Evolutionary conservation across 2,113 vertebrate genomes (phyloP), one percentile per base, ranked within the genome.

Genomic region (Clupea harengus): DNA sequence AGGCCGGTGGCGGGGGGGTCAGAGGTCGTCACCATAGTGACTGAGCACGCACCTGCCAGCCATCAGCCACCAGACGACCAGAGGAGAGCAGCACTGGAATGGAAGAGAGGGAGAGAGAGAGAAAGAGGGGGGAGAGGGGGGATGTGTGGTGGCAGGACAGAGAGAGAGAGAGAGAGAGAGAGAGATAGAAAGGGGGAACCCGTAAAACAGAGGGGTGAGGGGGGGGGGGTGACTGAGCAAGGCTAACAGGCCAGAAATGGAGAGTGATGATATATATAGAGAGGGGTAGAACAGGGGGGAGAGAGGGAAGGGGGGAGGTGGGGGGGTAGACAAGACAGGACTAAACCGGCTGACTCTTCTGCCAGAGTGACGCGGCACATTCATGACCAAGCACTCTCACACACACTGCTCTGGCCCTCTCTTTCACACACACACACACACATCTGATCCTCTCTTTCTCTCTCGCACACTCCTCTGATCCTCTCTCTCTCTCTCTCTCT

Each of bases 351-450:
- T 78, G 25, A 2, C 64, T 49, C 39, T 64, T 20, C 20, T 64
- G 22, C 10, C 8, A 67, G 25, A 78, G 32, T 78, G 28, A 78
- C 28, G 72, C 11, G 28, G 72, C 72, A 32, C 72, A 78, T 28
- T 78, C 72, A 78, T 78, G 72, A 78, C 72, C 72, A 32, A 78
- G 72, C 72, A 78, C 28, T 15, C 64, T 67, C 64, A 28, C n/a
- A 25, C n/a, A n/a, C n/a, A n/a, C n/a, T n/a, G n/a, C n/a, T n/a
- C n/a, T n/a, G n/a, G n/a, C n/a, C n/a, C n/a, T n/a, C n/a, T n/a
- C n/a, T n/a, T n/a, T n/a, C n/a, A n/a, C n/a, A n/a, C 64, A 28
- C 64, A 67, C 64, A 39, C 2, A 28, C 64, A 67, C 64, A 6
- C 22, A 67, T 25, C 22, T 67, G n/a, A n/a, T 9, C 5, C n/a